Percentiles rank a stretch among this genome's conserved stretches.
phyloP scores from a whole-genome alignment of 64 coral and sea anemone species.

The Orbicella faveolata region DNA sequence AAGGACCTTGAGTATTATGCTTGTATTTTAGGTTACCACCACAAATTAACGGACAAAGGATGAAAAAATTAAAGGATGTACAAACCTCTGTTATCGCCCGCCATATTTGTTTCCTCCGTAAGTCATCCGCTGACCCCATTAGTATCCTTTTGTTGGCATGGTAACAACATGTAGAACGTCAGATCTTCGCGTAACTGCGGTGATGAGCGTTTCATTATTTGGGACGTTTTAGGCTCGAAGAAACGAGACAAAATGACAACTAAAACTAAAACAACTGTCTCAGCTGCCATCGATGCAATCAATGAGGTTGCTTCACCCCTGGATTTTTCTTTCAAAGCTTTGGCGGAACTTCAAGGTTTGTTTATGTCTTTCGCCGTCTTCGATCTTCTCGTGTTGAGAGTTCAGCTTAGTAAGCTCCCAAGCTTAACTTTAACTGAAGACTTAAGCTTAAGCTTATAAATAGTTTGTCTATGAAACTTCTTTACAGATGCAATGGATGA shows the following conservation, averaged over 20 bases:
- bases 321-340: slow-evolving; percentile 77
- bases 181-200: background rate
- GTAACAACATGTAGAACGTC: background rate
- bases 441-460: too few species aligned
- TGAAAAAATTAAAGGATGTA: background rate
- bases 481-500: slow-evolving; percentile 33
- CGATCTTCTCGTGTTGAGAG: background rate
- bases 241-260: slow-evolving; percentile 1
- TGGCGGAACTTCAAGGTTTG: slow-evolving; percentile 71
- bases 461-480: background rate
- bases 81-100: slow-evolving; percentile 38
- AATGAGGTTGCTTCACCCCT: slow-evolving; percentile 71
- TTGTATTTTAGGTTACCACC: too few species aligned
- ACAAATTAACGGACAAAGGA: too few species aligned
- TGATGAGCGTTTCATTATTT: background rate
- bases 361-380: background rate
- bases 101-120: slow-evolving; percentile 2
- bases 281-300: slow-evolving; percentile 60
- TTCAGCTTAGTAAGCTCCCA: too few species aligned
- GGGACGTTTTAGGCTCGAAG: background rate
- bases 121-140: slow-evolving; percentile 6
- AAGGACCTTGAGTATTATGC: too few species aligned
- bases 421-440: too few species aligned
- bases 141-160: background rate
- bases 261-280: slow-evolving; percentile 53